phyloP scores from a whole-genome alignment of 2,113 vertebrate species.

The Chaetodon trifascialis region DNA sequence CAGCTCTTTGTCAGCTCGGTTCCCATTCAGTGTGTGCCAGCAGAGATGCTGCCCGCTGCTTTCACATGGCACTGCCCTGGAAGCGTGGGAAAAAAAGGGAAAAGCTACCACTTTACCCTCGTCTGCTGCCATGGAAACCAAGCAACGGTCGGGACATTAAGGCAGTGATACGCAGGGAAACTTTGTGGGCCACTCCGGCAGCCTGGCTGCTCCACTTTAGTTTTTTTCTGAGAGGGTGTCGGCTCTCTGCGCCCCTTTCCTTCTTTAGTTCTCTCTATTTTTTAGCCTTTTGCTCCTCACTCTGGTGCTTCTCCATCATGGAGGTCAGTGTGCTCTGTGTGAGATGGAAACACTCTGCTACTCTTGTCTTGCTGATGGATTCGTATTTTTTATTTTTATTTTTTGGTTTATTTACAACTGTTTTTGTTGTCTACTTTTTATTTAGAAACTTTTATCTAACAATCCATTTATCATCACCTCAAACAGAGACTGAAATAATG shows the following conservation, averaged over 20 bases:
- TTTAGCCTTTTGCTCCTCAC: conserved; percentile 28
- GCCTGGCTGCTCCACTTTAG: conserved; percentile 10
- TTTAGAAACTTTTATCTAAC: not conserved
- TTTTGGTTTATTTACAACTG: not conserved
- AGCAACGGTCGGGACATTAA: conserved; percentile 46
- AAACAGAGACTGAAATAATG: not conserved
- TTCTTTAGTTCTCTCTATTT: not conserved
- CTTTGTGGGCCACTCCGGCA: conserved; percentile 35
- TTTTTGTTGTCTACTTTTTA: not conserved
- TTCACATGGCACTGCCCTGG: conserved; percentile 70
- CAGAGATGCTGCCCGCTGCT: conserved; percentile 57
- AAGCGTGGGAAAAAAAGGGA: conserved; percentile 62
- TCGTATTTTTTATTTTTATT: not conserved
- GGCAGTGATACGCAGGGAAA: conserved; percentile 45
- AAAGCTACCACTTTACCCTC: conserved; percentile 50
- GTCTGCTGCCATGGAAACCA: conserved; percentile 75
- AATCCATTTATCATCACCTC: not conserved
- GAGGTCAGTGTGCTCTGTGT: not conserved
- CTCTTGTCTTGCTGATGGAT: not conserved
- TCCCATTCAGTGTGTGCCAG: conserved; percentile 70
- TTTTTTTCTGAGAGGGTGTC: not conserved
- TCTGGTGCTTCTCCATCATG: conserved; percentile 11
- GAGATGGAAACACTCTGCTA: too few species aligned
- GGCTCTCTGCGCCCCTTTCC: conserved; percentile 2
- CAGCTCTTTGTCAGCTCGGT: conserved; percentile 59